Conservation (phyloP, 2,888 invertebrate species). For the Machimus rusticus region DNA sequence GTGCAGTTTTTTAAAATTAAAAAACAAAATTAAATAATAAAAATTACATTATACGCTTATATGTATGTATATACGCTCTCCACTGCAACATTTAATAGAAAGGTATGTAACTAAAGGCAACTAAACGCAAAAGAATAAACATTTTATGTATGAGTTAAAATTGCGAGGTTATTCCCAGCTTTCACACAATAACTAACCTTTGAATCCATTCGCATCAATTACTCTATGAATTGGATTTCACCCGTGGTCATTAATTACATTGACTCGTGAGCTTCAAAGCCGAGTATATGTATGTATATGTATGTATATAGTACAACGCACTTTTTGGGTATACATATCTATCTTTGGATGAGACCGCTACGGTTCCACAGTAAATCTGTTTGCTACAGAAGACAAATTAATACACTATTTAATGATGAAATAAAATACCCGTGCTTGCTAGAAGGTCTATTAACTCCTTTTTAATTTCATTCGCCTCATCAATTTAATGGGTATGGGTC, state of each 20-base stretch:
- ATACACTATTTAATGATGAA: not conserved
- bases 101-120: too few relatives aligned
- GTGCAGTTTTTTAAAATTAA: too few relatives aligned
- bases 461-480: not conserved
- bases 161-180: not conserved
- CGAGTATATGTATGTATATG: too few relatives aligned
- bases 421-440: not conserved
- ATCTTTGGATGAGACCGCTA: not conserved
- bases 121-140: not conserved
- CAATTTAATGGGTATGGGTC: not conserved
- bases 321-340: not conserved
- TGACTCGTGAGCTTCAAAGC: not conserved
- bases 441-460: not conserved
- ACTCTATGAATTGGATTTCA: not conserved
- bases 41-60: too few relatives aligned
- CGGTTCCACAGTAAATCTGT: not conserved
- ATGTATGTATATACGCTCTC: too few relatives aligned
- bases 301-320: not conserved
- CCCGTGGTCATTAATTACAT: not conserved
- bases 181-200: not conserved
- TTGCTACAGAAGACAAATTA: not conserved
- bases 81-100: too few relatives aligned
- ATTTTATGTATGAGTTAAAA: not conserved
- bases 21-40: too few relatives aligned
- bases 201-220: constrained; percentile 8